These are phyloP conservation scores for Coleophora deauratella DNA, from an alignment of 2,888 invertebrate species.

Conservation along the genomic window DNA sequence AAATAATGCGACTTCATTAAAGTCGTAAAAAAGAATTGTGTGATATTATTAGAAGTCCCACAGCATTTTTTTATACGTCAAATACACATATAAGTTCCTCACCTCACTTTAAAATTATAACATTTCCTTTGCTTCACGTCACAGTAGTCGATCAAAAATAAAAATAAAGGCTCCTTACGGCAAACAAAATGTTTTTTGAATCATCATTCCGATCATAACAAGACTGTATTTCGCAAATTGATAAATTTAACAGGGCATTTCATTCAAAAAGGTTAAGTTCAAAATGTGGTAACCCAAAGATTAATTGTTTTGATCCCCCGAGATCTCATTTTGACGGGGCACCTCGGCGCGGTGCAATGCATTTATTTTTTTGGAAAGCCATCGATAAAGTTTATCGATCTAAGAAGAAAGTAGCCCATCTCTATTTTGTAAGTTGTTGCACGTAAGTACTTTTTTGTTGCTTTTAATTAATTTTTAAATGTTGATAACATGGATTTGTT, in stretches of 20 bases:
- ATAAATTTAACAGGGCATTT: slow-evolving; percentile 43
- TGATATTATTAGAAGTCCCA: no score
- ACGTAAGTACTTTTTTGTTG: no score
- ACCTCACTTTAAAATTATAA: no score
- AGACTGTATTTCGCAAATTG: slow-evolving; percentile 49
- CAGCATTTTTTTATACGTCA: no score
- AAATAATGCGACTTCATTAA: no score
- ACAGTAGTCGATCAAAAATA: neutral
- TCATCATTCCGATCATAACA: slow-evolving; percentile 14
- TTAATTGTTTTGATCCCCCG: slow-evolving; percentile 63
- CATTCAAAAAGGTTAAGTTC: slow-evolving; percentile 40
- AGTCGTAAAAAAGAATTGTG: no score
- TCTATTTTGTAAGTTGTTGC: no score
- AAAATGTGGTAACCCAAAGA: slow-evolving; percentile 51
- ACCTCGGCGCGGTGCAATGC: slow-evolving; percentile 21
- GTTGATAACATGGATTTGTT: no score
- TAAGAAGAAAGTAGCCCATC: slow-evolving; percentile 27
- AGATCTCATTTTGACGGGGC: slow-evolving; percentile 29
- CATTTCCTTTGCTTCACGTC: no score
- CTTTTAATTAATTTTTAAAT: no score
- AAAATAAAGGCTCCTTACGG: neutral
- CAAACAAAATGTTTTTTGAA: no score
- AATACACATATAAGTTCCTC: no score
- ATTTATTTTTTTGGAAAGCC: slow-evolving; percentile 27
- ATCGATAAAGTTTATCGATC: slow-evolving; percentile 15